These are phyloP conservation scores for Tricholaema leucomelas DNA, from an alignment of 2,113 vertebrate genomes.

Conservation along the genomic window DNA sequence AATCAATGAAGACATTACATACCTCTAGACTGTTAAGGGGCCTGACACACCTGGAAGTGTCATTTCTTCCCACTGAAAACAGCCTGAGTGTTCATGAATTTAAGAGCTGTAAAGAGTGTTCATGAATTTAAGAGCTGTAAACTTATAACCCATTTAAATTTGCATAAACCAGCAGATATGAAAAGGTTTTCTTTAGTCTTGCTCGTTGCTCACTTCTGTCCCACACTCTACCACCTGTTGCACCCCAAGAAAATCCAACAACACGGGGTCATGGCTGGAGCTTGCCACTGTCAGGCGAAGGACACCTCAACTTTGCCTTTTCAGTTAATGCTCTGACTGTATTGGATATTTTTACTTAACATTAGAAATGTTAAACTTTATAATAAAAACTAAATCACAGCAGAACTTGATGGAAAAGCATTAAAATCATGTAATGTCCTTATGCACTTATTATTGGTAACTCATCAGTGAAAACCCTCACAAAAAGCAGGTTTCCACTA, in stretches of 20 bases:
- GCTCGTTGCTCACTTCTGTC: neutral
- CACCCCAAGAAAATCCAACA: neutral
- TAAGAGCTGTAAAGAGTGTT: neutral
- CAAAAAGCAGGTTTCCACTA: neutral
- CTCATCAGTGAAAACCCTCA: neutral
- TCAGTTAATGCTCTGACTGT: neutral
- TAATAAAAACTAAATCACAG: neutral
- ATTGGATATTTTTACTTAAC: neutral
- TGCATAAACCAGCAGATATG: neutral
- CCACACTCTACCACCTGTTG: too few relatives aligned
- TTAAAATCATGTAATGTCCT: neutral
- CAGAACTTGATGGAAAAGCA: neutral
- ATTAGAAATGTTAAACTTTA: neutral
- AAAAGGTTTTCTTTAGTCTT: neutral
- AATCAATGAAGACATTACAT: neutral
- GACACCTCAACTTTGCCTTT: accelerated
- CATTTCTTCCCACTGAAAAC: neutral
- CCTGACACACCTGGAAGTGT: neutral
- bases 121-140: neutral
- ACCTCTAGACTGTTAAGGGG: neutral
- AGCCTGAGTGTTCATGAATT: neutral
- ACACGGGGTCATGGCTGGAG: neutral
- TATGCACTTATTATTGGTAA: neutral
- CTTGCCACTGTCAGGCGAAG: neutral
- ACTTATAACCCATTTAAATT: neutral